A percentile compares a stretch with the other conserved stretches of the same genome.
phyloP scores from a whole-genome alignment of 2,113 vertebrate species.

The Parus major region DNA sequence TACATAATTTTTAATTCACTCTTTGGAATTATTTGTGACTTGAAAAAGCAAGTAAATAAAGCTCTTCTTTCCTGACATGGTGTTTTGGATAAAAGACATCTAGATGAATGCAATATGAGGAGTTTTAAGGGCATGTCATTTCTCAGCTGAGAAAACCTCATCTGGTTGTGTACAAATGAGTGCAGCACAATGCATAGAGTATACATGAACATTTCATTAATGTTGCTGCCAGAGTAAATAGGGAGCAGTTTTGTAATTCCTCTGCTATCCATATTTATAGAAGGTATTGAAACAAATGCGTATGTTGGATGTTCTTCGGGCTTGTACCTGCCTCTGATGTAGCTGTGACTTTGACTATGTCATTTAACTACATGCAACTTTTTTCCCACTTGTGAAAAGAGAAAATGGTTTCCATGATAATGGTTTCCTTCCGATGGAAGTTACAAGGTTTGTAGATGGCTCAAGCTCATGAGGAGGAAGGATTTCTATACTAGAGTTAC shows the following conservation, averaged over 20 bases:
- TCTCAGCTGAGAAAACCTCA: background rate
- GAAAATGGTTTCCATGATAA: background rate
- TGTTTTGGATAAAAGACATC: background rate
- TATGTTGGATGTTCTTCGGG: background rate
- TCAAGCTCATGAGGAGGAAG: background rate
- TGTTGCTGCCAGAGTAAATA: background rate
- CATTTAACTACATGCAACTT: background rate
- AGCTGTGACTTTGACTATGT: background rate
- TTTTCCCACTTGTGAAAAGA: background rate
- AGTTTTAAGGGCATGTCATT: background rate
- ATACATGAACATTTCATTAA: background rate
- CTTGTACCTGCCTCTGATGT: background rate
- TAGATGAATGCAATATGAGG: background rate
- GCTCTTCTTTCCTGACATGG: background rate
- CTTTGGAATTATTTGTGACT: background rate
- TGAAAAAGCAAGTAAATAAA: background rate
- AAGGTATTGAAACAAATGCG: background rate
- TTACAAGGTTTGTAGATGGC: background rate
- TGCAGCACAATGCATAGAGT: background rate
- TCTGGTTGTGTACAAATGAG: background rate
- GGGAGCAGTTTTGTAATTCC: background rate
- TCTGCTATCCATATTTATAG: background rate
- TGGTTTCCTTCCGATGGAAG: background rate
- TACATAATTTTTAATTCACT: background rate
- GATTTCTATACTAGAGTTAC: background rate